Conservation (phyloP, 1,140 invertebrate genomes). For the Penaeus chinensis region DNA sequence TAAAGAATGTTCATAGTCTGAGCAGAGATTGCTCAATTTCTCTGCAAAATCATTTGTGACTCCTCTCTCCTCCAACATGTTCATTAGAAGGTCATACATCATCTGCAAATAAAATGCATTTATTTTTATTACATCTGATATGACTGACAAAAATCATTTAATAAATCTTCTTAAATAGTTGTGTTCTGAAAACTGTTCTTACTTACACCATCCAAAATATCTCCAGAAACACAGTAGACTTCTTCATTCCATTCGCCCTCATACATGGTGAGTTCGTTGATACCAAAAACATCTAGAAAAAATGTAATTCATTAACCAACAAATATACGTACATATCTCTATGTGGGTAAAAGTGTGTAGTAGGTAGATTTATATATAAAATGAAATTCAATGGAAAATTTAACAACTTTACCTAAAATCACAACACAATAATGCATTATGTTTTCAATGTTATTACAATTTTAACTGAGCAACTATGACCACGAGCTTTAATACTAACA, state of each 20-base stretch:
- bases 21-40: conserved; percentile 86
- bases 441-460: no score
- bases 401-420: no score
- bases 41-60: conserved; percentile 91
- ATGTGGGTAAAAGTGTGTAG: background rate
- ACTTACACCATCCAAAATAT: conserved; percentile 63
- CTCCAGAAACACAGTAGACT: conserved; percentile 73
- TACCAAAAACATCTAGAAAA: conserved; percentile 76
- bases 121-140: no score
- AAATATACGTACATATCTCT: background rate
- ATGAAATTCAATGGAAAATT: no score
- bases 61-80: conserved; percentile 92
- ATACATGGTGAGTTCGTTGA: conserved; percentile 87
- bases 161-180: no score
- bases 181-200: no score
- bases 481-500: no score
- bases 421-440: no score
- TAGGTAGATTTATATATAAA: no score
- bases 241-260: conserved; percentile 86
- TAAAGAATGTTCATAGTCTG: conserved; percentile 87
- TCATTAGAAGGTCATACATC: conserved; percentile 93
- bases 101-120: conserved; percentile 76
- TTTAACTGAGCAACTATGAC: no score
- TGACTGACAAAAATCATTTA: no score
- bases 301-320: background rate